Evolutionary conservation across 35 echinoderm and acorn worm genomes (phyloP).

Genomic region (Eucidaris tribuloides): DNA sequence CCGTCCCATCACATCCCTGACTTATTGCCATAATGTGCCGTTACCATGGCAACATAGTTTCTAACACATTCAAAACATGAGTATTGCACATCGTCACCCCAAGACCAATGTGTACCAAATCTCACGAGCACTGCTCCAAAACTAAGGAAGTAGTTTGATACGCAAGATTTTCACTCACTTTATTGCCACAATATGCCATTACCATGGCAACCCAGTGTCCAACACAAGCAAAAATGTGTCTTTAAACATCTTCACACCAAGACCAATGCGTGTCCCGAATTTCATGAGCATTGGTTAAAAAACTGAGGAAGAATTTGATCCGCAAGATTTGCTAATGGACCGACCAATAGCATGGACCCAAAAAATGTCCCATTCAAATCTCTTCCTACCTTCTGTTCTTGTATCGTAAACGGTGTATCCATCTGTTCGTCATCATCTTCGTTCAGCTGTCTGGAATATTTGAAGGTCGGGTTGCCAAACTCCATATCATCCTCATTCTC

Average conservation of each 20-base stretch:
- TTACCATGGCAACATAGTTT: too few relatives aligned
- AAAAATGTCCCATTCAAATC: too few relatives aligned
- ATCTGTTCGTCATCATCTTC: constrained; percentile 60
- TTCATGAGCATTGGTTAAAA: neutral
- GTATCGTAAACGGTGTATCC: constrained; percentile 48
- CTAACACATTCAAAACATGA: too few relatives aligned
- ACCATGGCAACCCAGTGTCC: neutral
- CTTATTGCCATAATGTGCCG: too few relatives aligned
- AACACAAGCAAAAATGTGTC: neutral
- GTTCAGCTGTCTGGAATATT: constrained; percentile 57
- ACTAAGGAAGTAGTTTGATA: too few relatives aligned
- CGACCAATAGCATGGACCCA: neutral
- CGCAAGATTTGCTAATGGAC: neutral
- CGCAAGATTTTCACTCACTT: too few relatives aligned
- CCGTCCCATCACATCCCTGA: too few relatives aligned
- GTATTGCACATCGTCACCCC: too few relatives aligned
- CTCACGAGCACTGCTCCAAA: too few relatives aligned
- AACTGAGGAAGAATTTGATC: neutral
- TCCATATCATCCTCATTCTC: constrained; percentile 42
- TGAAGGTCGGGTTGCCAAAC: constrained; percentile 72
- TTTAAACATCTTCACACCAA: neutral
- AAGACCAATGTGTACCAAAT: too few relatives aligned
- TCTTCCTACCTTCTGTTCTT: constrained; percentile 46
- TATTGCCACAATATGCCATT: neutral
- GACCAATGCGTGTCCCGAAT: neutral